Conservation (phyloP, 2,888 invertebrate species). For the Myopa testacea region DNA sequence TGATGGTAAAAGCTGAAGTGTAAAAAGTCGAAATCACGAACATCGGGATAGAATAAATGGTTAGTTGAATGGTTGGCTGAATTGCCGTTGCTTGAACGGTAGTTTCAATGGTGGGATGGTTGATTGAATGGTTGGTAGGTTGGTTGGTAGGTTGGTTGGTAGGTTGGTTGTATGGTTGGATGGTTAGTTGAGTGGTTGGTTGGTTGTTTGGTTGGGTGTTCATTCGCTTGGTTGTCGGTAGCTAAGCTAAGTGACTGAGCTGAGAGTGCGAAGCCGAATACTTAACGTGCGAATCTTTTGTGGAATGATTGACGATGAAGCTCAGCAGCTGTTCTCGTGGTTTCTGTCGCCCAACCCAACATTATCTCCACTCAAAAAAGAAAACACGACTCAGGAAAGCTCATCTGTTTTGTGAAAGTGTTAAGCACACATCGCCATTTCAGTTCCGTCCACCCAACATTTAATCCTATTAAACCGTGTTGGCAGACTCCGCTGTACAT, state of each 20-base stretch:
- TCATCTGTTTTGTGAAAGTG: background rate
- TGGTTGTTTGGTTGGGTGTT: background rate
- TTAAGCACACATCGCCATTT: conserved; percentile 15
- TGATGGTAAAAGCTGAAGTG: conserved; percentile 28
- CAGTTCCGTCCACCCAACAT: conserved; percentile 39
- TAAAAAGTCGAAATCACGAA: conserved; percentile 38
- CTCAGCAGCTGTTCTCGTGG: conserved; percentile 34
- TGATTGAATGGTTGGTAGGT: background rate
- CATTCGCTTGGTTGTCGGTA: background rate
- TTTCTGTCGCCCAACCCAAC: background rate
- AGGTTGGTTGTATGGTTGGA: background rate
- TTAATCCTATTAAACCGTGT: conserved; percentile 44
- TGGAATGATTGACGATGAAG: conserved; percentile 38
- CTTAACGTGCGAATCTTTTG: conserved; percentile 26
- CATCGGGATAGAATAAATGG: background rate
- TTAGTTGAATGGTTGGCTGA: background rate
- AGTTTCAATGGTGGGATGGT: background rate
- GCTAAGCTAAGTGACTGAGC: background rate
- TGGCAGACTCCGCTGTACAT: background rate
- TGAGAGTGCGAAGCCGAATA: conserved; percentile 2
- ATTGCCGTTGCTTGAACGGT: background rate
- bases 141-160: background rate
- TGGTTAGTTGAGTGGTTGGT: background rate
- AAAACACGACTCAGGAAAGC: too few species aligned
- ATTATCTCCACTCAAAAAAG: too few species aligned